Evolutionary conservation across 2,113 vertebrate genomes (phyloP).

Genomic region (Phainopepla nitens): DNA sequence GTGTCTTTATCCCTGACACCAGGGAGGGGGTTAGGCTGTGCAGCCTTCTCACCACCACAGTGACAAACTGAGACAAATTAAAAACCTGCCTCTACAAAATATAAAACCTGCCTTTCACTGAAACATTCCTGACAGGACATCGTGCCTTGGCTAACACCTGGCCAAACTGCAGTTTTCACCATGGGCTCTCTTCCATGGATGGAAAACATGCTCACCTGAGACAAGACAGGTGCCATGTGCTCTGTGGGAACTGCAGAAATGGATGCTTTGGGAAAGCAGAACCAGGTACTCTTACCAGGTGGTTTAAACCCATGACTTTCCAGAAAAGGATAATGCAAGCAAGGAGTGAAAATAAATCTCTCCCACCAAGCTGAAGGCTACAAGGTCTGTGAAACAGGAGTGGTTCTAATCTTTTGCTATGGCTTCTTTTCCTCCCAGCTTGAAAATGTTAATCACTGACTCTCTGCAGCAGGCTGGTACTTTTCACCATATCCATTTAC

Average conservation of each 20-base stretch:
- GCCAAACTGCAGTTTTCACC: background rate
- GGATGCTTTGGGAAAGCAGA: background rate
- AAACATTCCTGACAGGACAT: background rate
- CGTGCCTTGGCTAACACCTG: background rate
- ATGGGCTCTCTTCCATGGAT: fast-evolving
- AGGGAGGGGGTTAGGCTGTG: too few relatives aligned
- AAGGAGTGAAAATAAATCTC: background rate
- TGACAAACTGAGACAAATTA: background rate
- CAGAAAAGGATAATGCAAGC: background rate
- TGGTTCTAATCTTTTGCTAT: background rate
- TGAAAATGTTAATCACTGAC: background rate
- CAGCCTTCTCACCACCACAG: background rate
- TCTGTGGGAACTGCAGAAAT: background rate
- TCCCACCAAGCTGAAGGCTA: background rate
- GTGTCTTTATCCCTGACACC: background rate
- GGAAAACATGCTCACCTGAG: background rate
- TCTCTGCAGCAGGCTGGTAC: background rate
- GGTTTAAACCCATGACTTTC: background rate
- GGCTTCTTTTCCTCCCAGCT: background rate
- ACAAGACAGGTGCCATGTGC: background rate
- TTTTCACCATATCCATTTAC: background rate
- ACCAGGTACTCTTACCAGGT: background rate
- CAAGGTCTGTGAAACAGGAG: background rate
- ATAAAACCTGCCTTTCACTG: background rate
- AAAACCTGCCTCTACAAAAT: background rate